phyloP scores from a whole-genome alignment of 2,797 vertebrate genomes.

The Urophycis tenuis region DNA sequence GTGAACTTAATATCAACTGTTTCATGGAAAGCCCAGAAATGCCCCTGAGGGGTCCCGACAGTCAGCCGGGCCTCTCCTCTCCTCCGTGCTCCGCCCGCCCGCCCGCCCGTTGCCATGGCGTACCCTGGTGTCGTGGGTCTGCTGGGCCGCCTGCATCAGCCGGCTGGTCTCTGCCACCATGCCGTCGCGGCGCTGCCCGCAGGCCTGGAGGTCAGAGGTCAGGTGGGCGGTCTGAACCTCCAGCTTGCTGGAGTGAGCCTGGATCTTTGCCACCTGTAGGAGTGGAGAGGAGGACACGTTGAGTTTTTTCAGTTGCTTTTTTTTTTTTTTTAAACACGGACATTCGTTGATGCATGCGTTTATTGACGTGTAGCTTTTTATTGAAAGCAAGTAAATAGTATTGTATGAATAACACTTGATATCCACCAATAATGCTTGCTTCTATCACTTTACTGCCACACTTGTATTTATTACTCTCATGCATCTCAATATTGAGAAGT shows the following conservation, averaged over 20 bases:
- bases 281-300: background rate
- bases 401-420: no score
- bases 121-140: conserved; percentile 56
- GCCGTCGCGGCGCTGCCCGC: conserved; percentile 25
- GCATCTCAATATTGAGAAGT: background rate
- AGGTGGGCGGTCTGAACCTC: conserved; percentile 55
- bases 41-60: no score
- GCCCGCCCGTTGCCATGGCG: background rate
- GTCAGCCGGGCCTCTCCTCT: no score
- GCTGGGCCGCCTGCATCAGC: conserved; percentile 42
- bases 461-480: background rate
- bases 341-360: background rate
- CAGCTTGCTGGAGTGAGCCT: conserved; percentile 56
- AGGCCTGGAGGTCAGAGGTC: conserved; percentile 47
- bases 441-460: background rate
- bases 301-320: background rate
- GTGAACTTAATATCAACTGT: background rate
- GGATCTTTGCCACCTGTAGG: conserved; percentile 62
- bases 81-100: no score
- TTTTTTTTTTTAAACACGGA: no score
- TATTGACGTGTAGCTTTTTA: background rate
- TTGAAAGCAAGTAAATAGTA: background rate
- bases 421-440: no score
- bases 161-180: background rate
- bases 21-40: background rate